Evolutionary conservation across 1,140 invertebrate genomes (phyloP), one percentile per base, ranked within the genome.

Genomic region (Trichogramma pretiosum): DNA sequence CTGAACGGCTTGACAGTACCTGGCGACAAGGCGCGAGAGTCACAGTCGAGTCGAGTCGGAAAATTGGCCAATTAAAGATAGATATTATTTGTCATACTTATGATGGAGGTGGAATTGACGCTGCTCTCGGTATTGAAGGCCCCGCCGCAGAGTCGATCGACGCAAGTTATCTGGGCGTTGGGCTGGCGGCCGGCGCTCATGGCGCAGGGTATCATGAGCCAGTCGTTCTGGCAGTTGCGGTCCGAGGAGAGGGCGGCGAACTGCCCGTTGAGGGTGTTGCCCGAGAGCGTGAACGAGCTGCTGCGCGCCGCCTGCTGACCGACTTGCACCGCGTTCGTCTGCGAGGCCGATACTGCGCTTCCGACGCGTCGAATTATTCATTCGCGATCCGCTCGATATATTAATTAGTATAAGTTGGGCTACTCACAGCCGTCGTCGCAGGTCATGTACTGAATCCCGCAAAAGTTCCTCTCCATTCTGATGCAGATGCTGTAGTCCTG

Each of bases 401-500:
- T n/a, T n/a, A n/a, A n/a, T 41, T 34, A n/a, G n/a, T n/a, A n/a
- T n/a, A n/a, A n/a, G n/a, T n/a, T n/a, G n/a, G n/a, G n/a, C 26
- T 32, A 24, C 26, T 33, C 55, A 59, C 56, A 74, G 58, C 77
- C 68, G 58, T 87, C 82, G 4, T 77, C 62, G 58, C 86, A 89
- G 7, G 81, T 75, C 22, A 80, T 81, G 56, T 90, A 91, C 50
- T 88, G 87, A 35, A 93, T 86, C 2, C 87, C 84, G 56, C 89
- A 92, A 62, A 92, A 93, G 60, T 91, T 92, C 48, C 84, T 77
- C 60, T 92, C 89, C 50, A 82, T 83, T 22, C 89, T 68, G 16
- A 92, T 78, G 61, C 89, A 93, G 39, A 89, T 82, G 45, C 85
- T 85, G 63, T 92, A 93, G 60, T 92, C 86, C 61, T 92, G 87